A percentile compares a stretch with the other conserved stretches of the same genome.
These are phyloP conservation scores for Amphiprion ocellaris DNA, from an alignment of 2,113 vertebrate genomes.

Conservation along the genomic window DNA sequence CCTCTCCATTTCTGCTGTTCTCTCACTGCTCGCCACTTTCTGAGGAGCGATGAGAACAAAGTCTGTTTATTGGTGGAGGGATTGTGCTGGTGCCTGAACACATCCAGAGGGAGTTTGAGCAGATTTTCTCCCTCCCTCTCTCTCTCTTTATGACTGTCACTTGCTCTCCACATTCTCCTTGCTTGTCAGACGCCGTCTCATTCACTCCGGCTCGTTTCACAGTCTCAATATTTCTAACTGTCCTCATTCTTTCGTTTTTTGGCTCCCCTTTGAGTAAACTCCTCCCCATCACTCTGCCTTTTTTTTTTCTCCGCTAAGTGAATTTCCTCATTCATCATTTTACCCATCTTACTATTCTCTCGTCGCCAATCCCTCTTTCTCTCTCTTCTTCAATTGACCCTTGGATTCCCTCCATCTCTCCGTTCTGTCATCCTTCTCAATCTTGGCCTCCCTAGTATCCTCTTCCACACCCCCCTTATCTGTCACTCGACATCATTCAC, in stretches of 20 bases:
- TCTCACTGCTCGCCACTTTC: constrained; percentile 26
- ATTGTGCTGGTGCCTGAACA: constrained; percentile 40
- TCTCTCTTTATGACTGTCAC: background rate
- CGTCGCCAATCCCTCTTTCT: background rate
- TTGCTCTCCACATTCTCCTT: background rate
- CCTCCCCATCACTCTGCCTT: constrained; percentile 24
- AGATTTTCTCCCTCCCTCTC: constrained; percentile 21
- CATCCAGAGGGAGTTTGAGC: constrained; percentile 31
- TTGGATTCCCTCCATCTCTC: constrained; percentile 35
- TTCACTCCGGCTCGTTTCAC: constrained; percentile 33
- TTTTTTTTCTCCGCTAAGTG: constrained; percentile 44
- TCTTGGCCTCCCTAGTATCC: constrained; percentile 45
- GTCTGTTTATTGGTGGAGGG: constrained; percentile 40
- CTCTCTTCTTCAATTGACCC: constrained; percentile 30
- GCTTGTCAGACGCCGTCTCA: constrained; percentile 27
- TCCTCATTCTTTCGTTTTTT: constrained; percentile 54
- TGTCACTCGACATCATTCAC: constrained; percentile 68
- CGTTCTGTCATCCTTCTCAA: constrained; percentile 24
- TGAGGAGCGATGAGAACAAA: constrained; percentile 56
- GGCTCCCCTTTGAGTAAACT: constrained; percentile 47
- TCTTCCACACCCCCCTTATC: constrained; percentile 25
- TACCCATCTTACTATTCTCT: constrained; percentile 23
- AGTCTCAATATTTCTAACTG: constrained; percentile 49
- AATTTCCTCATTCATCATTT: constrained; percentile 61
- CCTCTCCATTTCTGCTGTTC: constrained; percentile 30